Percentiles rank a stretch among this genome's conserved stretches.
These are phyloP conservation scores for Glossophaga mutica DNA, from an alignment of 2,797 vertebrate genomes.

Conservation along the genomic window DNA sequence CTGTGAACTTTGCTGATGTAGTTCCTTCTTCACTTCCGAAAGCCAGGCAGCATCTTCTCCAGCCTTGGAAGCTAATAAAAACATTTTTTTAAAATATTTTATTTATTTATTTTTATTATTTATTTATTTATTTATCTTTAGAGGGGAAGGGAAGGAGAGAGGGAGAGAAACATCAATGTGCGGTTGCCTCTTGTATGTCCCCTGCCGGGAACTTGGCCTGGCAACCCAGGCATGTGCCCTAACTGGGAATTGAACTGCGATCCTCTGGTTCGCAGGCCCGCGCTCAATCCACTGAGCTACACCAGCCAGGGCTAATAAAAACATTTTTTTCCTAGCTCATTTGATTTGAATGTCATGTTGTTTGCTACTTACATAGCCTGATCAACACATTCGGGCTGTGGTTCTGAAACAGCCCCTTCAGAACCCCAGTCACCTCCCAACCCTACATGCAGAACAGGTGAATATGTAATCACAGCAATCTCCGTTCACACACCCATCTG, in stretches of 20 bases:
- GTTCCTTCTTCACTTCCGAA: not conserved
- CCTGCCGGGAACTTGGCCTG: no score
- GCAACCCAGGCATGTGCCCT: no score
- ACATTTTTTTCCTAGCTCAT: not conserved
- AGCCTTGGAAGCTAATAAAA: not conserved
- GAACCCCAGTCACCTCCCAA: not conserved
- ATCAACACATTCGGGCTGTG: not conserved
- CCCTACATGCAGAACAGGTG: not conserved
- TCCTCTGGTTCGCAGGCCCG: no score
- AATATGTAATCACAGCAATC: not conserved
- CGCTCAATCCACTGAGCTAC: no score
- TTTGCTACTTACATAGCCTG: not conserved
- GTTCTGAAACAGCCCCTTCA: not conserved
- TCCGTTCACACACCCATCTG: not conserved
- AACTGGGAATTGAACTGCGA: no score
- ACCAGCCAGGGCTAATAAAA: no score
- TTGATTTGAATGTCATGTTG: not conserved
- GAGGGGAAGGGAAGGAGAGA: no score
- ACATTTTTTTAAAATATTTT: no score
- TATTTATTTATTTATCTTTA: no score
- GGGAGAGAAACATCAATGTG: no score
- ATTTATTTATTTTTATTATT: no score
- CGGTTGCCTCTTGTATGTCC: no score
- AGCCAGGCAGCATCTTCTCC: not conserved
- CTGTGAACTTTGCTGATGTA: not conserved